Base-by-base conservation (phyloP, 2,113 vertebrate species). In the Syrmaticus mikado region DNA sequence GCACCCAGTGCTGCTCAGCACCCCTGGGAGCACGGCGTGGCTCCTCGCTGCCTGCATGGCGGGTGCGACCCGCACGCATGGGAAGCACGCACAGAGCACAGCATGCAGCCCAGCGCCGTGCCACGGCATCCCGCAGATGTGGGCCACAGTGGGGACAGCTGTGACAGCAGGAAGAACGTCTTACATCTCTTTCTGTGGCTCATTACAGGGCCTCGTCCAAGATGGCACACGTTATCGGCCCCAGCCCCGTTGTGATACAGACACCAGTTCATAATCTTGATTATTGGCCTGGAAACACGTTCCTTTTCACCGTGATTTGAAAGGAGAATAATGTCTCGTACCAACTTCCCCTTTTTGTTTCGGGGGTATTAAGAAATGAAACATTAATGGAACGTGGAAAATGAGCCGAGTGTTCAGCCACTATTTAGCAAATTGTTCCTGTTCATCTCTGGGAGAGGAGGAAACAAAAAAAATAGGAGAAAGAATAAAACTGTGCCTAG, bases 351-450 rank as follows among this genome's bases (percentile, higher is more conserved):
- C 20, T 87, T 94, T 86, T 83, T 78, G 78, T 90, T 96, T 87
- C 8, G 28, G 92, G 74, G 70, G 85, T 79, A 80, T 96, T 96
- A 94, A 94, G 96, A 95, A 96, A 94, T 76, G 95, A 95, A 89
- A 87, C 93, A 86, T 94, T 96, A 92, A 95, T 95, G 93, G 92
- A 91, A 89, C 28, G 73, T 83, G 85, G 93, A 81, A 91, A 95
- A 93, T 30, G 93, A 95, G 67, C 79, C 2, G 71, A 52, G 32
- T 0, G 3, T 52, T 89, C 83, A 27, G 61, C 85, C 82, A 64
- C 94, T 72, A 75, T 94, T 95, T 89, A 74, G 85, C 72, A 90
- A 93, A 95, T 94, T 73, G 94, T 84, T 73, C 40, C n/a, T 76
- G 68, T 86, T 94, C 50, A 6, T 77, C 34, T 62, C 40, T 16